Evolutionary conservation across 2,113 vertebrate genomes (phyloP), one percentile per base, ranked within the genome.

Genomic region (Mola mola): DNA sequence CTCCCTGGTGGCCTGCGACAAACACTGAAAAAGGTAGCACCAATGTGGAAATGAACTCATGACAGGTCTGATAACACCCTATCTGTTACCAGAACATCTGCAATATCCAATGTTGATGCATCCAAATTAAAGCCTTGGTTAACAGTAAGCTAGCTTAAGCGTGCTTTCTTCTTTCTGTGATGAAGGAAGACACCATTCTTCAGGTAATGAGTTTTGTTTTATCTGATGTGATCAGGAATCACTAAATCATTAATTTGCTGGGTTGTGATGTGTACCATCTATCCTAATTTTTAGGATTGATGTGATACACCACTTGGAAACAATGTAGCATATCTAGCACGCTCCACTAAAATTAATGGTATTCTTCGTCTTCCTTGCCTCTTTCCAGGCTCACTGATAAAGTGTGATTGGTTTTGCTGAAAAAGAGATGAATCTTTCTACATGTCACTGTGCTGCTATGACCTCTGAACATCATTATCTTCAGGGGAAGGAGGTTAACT

Each of bases 401-500:
- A 81, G 51, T 56, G 80, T 87, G 89, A 90, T 89, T 90, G 87
- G 82, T 85, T 90, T 76, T 88, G 89, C 77, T 88, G 86, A 90
- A 90, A 89, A 90, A 88, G 85, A 87, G 72, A 89, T 89, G 85
- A 87, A 86, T 88, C 83, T 90, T 70, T 70, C 65, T 59, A 57
- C 75, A 63, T 87, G 86, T 88, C 83, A 84, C 84, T 53, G 51
- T 61, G 64, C 61, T 4, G 66, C 75, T 70, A 63, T 50, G 58
- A 86, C 85, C 89, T 84, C 82, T 84, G 85, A 88, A 90, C 84
- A 89, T 89, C 83, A 90, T 90, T 89, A 89, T 90, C 89, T 89
- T 68, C 83, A 83, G 72, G 80, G 78, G 75, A 80, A 44, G 66
- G 66, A 85, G 87, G 89, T 87, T 87, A 87, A 90, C 78, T 82